Evolutionary conservation across 2,113 vertebrate species (phyloP).

Genomic region (Miniopterus natalensis): DNA sequence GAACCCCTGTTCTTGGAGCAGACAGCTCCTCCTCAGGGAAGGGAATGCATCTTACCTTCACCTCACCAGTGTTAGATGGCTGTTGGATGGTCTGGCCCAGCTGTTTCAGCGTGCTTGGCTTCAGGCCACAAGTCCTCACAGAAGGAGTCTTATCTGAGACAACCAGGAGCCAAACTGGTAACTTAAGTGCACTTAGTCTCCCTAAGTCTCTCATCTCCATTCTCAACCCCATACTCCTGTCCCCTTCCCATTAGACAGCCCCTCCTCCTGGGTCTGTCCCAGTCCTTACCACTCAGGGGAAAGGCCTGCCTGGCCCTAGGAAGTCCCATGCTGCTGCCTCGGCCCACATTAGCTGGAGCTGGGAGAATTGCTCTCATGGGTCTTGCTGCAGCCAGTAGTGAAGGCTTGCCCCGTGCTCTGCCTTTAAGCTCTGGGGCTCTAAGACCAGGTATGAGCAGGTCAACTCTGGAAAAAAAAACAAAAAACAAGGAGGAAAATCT

Average conservation of each 20-base stretch:
- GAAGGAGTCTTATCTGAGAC: slow-evolving; percentile 86
- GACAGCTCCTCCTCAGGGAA: background rate
- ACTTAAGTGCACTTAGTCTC: slow-evolving; percentile 4
- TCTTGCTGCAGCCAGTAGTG: slow-evolving; percentile 89
- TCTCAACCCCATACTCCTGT: background rate
- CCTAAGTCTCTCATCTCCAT: background rate
- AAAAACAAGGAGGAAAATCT: slow-evolving; percentile 68
- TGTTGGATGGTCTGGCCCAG: slow-evolving; percentile 90
- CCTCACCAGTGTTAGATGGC: slow-evolving; percentile 75
- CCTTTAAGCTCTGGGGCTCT: slow-evolving; percentile 87
- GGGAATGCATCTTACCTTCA: slow-evolving; percentile 80
- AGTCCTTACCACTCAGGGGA: slow-evolving; percentile 84
- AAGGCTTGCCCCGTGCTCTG: slow-evolving; percentile 87
- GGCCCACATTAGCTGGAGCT: slow-evolving; percentile 89
- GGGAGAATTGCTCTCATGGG: slow-evolving; percentile 96
- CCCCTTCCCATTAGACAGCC: background rate
- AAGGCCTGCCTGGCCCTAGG: slow-evolving; percentile 83
- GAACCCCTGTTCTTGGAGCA: background rate
- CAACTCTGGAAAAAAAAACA: slow-evolving; percentile 84
- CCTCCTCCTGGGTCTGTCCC: background rate
- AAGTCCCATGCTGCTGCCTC: slow-evolving; percentile 82
- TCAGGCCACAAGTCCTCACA: slow-evolving; percentile 92
- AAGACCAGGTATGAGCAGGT: slow-evolving; percentile 77
- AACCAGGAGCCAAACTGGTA: slow-evolving; percentile 66
- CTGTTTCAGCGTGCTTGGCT: slow-evolving; percentile 94